Percentiles rank a stretch among this genome's conserved stretches.
These are phyloP conservation scores for Brachypterus glaber DNA, from an alignment of 2,888 invertebrate species.

Conservation along the genomic window DNA sequence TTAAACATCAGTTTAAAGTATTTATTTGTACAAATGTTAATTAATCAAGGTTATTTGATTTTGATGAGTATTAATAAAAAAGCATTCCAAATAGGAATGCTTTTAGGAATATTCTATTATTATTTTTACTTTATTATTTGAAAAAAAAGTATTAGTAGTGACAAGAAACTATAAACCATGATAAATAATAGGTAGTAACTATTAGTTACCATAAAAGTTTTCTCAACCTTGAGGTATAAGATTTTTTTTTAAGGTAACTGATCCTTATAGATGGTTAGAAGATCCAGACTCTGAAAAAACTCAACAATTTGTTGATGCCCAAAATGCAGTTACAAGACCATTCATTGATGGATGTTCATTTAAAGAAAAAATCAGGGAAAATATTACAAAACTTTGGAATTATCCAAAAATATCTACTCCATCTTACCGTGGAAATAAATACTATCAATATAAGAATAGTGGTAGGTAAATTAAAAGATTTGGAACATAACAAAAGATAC, in stretches of 20 bases:
- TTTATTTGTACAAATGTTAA: no score
- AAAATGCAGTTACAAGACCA: slow-evolving; percentile 81
- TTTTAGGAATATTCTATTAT: no score
- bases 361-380: slow-evolving; percentile 61
- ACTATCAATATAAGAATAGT: slow-evolving; percentile 87
- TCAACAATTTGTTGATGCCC: slow-evolving; percentile 77
- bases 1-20: no score
- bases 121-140: no score
- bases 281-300: slow-evolving; percentile 91
- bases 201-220: background rate
- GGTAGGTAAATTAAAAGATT: slow-evolving; percentile 27
- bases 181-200: no score
- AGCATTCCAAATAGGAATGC: no score
- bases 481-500: no score
- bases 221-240: no score
- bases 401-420: slow-evolving; percentile 94
- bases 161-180: background rate
- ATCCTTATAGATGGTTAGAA: slow-evolving; percentile 95
- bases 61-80: no score
- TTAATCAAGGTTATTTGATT: no score
- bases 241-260: slow-evolving; percentile 55
- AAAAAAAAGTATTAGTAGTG: no score
- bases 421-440: slow-evolving; percentile 68
- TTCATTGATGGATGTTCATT: slow-evolving; percentile 70
- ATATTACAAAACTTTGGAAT: slow-evolving; percentile 87